Percentiles rank a stretch among this genome's conserved stretches.
Conservation (phyloP, 2,797 vertebrate genomes). For the Acanthiza pusilla region DNA sequence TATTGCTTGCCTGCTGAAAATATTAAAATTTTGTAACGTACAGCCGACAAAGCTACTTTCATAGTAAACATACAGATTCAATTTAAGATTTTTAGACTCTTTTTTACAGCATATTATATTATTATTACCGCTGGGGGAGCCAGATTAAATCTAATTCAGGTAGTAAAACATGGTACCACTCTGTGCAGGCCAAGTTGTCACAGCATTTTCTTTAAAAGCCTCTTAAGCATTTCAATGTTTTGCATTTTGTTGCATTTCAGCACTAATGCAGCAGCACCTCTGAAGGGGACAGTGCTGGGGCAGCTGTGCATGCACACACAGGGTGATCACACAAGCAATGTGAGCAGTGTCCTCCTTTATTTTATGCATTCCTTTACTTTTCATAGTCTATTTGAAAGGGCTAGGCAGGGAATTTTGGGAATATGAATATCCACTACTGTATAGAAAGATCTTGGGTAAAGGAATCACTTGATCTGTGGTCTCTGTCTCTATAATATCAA, state of each 20-base stretch:
- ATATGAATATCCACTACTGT: neutral
- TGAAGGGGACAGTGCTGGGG: neutral
- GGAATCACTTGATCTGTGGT: neutral
- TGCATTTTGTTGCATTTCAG: neutral
- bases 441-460: neutral
- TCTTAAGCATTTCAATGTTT: neutral
- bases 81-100: slow-evolving; percentile 33
- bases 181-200: neutral
- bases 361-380: too few species aligned
- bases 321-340: neutral
- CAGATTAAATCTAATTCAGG: neutral
- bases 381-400: neutral
- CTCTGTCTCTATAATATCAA: neutral
- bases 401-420: neutral
- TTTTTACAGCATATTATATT: neutral
- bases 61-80: slow-evolving; percentile 56
- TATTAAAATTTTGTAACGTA: slow-evolving; percentile 55
- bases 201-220: neutral
- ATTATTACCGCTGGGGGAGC: neutral
- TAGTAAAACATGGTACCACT: neutral
- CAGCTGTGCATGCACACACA: neutral
- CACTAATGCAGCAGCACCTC: neutral
- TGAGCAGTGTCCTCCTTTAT: too few species aligned
- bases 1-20: slow-evolving; percentile 63
- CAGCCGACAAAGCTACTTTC: slow-evolving; percentile 16